A percentile compares a stretch with the other conserved stretches of the same genome.
These are phyloP conservation scores for Macrotrachela quadricornifera DNA, from an alignment of 1,140 invertebrate species.

Conservation along the genomic window DNA sequence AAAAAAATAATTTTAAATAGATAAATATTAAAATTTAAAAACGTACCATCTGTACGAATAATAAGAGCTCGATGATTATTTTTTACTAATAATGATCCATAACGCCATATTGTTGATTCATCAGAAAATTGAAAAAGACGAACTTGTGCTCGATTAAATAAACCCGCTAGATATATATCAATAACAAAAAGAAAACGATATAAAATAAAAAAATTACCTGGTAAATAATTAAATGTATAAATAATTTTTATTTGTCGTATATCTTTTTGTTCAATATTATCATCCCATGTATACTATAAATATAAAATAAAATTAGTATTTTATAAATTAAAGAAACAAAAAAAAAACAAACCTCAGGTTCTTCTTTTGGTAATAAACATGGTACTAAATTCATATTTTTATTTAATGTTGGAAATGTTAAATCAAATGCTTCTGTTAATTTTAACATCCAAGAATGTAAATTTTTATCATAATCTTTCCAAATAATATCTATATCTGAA, in stretches of 20 bases:
- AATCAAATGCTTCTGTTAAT: constrained; percentile 27
- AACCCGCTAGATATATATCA: constrained; percentile 13
- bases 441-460: constrained; percentile 24
- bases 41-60: constrained; percentile 11
- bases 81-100: constrained; percentile 23
- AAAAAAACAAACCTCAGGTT: constrained; percentile 14
- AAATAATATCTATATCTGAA: constrained; percentile 19
- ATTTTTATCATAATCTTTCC: constrained; percentile 17
- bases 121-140: constrained; percentile 23
- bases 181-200: too few relatives aligned
- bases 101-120: constrained; percentile 23
- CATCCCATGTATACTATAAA: too few relatives aligned
- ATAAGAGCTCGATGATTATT: constrained; percentile 23
- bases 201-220: too few relatives aligned
- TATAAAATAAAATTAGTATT: too few relatives aligned
- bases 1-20: too few relatives aligned
- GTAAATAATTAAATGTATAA: too few relatives aligned
- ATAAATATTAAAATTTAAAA: too few relatives aligned
- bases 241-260: constrained; percentile 12
- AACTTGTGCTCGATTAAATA: constrained; percentile 30
- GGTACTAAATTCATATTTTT: constrained; percentile 23
- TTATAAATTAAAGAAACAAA: too few relatives aligned
- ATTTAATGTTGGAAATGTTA: constrained; percentile 21
- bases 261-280: constrained; percentile 5
- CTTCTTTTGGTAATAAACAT: constrained; percentile 19